A percentile compares a stretch with the other conserved stretches of the same genome.
Conservation (phyloP, 2,888 invertebrate genomes). For the Liposcelis brunnea region DNA sequence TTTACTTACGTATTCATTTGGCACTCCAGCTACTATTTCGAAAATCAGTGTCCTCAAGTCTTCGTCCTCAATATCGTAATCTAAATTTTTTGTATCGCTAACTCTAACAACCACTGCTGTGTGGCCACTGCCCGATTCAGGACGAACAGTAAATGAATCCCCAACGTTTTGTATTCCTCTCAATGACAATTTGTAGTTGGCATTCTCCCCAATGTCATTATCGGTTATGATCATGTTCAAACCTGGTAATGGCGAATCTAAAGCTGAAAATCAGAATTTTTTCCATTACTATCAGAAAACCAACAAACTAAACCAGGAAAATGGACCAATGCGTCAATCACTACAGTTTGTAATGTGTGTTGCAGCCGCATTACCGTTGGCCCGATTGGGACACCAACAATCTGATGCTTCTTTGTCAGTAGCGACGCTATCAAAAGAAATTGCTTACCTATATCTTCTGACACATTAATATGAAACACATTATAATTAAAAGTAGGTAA, state of each 20-base stretch:
- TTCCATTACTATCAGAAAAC: no score
- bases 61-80: constrained; percentile 49
- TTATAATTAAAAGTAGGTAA: constrained; percentile 50
- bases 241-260: constrained; percentile 31
- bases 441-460: constrained; percentile 52
- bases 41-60: constrained; percentile 42
- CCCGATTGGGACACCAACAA: no score
- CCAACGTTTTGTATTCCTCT: constrained; percentile 40
- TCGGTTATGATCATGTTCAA: constrained; percentile 57
- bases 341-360: no score
- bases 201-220: constrained; percentile 53
- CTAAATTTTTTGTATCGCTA: constrained; percentile 42
- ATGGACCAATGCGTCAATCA: no score
- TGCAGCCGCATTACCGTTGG: no score
- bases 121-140: constrained; percentile 47
- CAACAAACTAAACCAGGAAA: no score
- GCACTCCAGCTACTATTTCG: constrained; percentile 43
- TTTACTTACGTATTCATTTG: constrained; percentile 27
- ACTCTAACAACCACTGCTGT: constrained; percentile 59
- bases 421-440: no score
- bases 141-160: constrained; percentile 43
- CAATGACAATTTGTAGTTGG: constrained; percentile 45
- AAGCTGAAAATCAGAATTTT: constrained; percentile 15
- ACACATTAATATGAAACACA: constrained; percentile 47
- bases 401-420: no score